Conservation (phyloP, 2,797 vertebrate species). For the Galago senegalensis region DNA sequence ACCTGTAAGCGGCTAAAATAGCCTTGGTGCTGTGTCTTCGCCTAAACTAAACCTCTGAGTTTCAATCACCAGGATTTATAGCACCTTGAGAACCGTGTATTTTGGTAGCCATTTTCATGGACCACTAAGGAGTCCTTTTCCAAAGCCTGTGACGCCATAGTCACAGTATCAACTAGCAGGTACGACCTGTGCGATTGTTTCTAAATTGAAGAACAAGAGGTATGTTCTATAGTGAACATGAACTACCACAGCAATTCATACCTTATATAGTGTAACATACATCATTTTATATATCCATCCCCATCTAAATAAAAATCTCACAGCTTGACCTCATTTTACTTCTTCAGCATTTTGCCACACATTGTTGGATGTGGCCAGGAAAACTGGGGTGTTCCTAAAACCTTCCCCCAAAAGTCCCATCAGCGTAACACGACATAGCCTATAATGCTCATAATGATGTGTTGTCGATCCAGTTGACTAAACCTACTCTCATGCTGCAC, state of each 20-base stretch:
- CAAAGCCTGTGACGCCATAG: not conserved
- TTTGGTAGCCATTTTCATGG: not conserved
- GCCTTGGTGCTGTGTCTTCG: not conserved
- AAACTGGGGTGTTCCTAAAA: not conserved
- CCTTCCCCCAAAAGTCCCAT: not conserved
- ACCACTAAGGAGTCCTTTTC: not conserved
- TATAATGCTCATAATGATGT: not conserved
- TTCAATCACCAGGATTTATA: not conserved
- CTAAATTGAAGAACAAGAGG: not conserved
- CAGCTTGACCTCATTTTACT: not conserved
- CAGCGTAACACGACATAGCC: not conserved
- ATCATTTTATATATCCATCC: not conserved
- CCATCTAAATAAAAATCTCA: not conserved
- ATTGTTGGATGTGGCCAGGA: not conserved
- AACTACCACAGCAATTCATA: not conserved
- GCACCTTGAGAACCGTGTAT: not conserved
- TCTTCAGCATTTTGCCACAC: not conserved
- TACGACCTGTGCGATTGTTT: not conserved
- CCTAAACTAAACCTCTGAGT: not conserved
- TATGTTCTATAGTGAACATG: not conserved
- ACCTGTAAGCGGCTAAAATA: not conserved
- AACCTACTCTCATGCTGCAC: slow-evolving; percentile 11
- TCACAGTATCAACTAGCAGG: not conserved
- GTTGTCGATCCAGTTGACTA: not conserved
- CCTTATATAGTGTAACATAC: not conserved